Conservation (phyloP, 2,113 vertebrate species). For the Tachycineta bicolor region DNA sequence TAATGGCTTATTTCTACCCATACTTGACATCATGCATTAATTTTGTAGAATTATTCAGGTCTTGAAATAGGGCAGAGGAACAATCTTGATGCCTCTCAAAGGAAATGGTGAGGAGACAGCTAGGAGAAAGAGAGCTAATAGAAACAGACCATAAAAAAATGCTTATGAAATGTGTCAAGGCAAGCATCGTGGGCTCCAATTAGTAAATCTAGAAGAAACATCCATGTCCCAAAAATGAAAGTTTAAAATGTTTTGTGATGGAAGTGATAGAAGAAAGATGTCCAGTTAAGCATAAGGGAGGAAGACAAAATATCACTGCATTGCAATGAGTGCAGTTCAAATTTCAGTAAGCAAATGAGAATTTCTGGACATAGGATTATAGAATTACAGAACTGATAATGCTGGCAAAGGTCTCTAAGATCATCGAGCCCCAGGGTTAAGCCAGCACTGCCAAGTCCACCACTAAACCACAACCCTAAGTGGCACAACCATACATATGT, state of each 20-base stretch:
- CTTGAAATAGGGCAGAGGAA: constrained; percentile 22
- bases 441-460: background rate
- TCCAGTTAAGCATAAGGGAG: background rate
- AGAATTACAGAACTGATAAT: background rate
- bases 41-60: constrained; percentile 40
- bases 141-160: constrained; percentile 8
- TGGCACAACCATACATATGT: background rate
- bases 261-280: background rate
- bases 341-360: background rate
- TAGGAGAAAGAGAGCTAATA: constrained; percentile 17
- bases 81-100: constrained; percentile 27
- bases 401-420: background rate
- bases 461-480: background rate
- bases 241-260: background rate
- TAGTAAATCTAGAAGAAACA: background rate
- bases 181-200: background rate
- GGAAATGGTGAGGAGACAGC: constrained; percentile 22
- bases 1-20: constrained; percentile 31
- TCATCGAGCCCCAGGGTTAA: background rate
- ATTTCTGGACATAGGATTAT: background rate
- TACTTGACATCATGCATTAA: constrained; percentile 35
- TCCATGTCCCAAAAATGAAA: background rate
- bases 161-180: background rate
- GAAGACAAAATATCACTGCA: background rate
- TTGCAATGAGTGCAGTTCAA: background rate